phyloP scores from a whole-genome alignment of 2,797 vertebrate genomes.

The Todus mexicanus region DNA sequence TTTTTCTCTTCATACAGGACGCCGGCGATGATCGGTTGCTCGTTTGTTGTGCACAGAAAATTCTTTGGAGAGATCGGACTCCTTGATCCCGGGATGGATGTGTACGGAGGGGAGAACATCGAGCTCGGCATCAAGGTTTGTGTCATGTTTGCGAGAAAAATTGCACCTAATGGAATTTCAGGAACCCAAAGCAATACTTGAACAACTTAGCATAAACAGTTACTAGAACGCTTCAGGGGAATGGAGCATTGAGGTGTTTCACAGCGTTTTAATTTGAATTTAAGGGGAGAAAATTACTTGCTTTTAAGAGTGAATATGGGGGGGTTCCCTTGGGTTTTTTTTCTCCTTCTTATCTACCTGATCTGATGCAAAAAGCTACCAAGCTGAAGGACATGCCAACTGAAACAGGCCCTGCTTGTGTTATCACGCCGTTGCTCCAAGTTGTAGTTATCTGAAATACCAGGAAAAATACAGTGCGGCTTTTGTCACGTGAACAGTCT shows the following conservation, averaged over 20 bases:
- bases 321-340: no score
- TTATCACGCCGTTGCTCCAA: not conserved
- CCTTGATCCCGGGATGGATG: conserved; percentile 95
- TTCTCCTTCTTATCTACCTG: not conserved
- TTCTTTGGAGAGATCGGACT: conserved; percentile 95
- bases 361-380: not conserved
- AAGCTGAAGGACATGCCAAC: not conserved
- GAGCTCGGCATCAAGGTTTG: conserved; percentile 97
- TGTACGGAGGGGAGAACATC: conserved; percentile 98
- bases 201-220: not conserved
- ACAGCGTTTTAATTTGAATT: not conserved
- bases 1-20: conserved; percentile 75
- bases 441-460: not conserved
- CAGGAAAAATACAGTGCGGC: accelerated
- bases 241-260: not conserved
- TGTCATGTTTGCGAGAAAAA: not conserved
- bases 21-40: conserved; percentile 98
- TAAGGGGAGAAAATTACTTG: not conserved
- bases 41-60: conserved; percentile 90
- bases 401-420: not conserved
- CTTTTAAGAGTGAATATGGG: not conserved
- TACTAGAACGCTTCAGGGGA: not conserved
- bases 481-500: not conserved
- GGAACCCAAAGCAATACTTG: not conserved
- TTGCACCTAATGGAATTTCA: no score